Base-by-base conservation (phyloP, 2,113 vertebrate species). In the Piprites chloris region DNA sequence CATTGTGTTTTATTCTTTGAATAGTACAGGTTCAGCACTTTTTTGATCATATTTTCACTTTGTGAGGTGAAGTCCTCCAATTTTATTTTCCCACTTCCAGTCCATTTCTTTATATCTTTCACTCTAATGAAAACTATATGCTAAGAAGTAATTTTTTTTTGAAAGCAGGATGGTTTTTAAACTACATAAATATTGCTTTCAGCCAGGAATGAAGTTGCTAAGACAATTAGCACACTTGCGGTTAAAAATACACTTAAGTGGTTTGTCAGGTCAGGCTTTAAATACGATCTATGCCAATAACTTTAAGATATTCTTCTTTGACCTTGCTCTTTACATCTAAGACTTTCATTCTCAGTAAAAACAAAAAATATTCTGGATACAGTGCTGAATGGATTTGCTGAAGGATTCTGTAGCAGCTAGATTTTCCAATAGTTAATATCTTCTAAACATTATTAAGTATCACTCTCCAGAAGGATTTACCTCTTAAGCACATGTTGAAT, bases 341-440 rank as follows among this genome's bases (percentile, higher is more conserved):
- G 79, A 79, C 11, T 69, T 76, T 37, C 4, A 12, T 32, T 17
- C 22, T 35, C 17, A 80, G 44, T 85, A 52, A 80, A 93, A 87
- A 44, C 28, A 53, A 93, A 93, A 46, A 72, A n/a, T 83, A 46
- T 85, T 88, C 63, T 76, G 44, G 14, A 76, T 20, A 30, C 10
- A 56, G 10, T 28, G 10, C 49, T 91, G 89, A 86, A 90, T 58
- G 24, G 14, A 90, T 84, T 90, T 94, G 27, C 47, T 44, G 39
- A 9, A 80, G 33, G 41, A 85, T 63, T 77, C 67, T 62, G 22
- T 55, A 90, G 33, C 39, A 82, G n/a, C 11, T 58, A 87, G 84
- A 87, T 96, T 96, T 96, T 93, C 55, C 42, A 68, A 74, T 79
- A 93, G 75, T 79, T 93, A 93, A 79, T 53, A 67, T 16, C 16